Conservation (phyloP, 2,113 vertebrate genomes). For the Shinisaurus crocodilurus region DNA sequence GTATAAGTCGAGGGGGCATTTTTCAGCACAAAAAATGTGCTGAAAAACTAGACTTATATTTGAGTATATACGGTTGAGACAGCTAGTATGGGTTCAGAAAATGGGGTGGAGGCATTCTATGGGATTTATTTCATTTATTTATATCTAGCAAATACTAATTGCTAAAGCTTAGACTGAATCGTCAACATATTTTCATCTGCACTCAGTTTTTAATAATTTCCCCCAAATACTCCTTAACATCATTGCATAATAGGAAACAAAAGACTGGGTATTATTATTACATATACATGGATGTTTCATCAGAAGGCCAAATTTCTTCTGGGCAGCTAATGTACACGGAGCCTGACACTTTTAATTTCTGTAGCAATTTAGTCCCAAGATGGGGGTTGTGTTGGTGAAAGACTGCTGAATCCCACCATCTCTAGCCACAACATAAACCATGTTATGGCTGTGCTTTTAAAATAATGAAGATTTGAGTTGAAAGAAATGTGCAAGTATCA, state of each 20-base stretch:
- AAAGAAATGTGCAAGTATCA: slow-evolving; percentile 84
- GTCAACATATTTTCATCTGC: slow-evolving; percentile 71
- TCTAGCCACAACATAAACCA: slow-evolving; percentile 54
- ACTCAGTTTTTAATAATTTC: slow-evolving; percentile 71
- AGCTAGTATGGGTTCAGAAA: neutral
- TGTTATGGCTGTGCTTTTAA: slow-evolving; percentile 66
- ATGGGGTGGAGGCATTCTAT: slow-evolving; percentile 9
- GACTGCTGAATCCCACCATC: slow-evolving; percentile 70
- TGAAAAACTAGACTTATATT: too few relatives aligned
- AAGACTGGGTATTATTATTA: slow-evolving; percentile 75
- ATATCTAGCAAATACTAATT: slow-evolving; percentile 74
- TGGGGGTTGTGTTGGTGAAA: slow-evolving; percentile 66
- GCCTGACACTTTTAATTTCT: slow-evolving; percentile 77
- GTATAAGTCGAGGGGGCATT: too few relatives aligned
- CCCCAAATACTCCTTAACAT: slow-evolving; percentile 75
- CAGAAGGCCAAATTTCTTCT: slow-evolving; percentile 71
- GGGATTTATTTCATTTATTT: slow-evolving; percentile 63
- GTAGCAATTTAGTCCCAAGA: slow-evolving; percentile 71
- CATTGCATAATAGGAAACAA: slow-evolving; percentile 76
- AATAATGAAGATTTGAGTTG: slow-evolving; percentile 82
- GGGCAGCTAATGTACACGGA: slow-evolving; percentile 67
- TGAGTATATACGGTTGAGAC: too few relatives aligned
- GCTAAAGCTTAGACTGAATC: slow-evolving; percentile 72
- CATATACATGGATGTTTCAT: slow-evolving; percentile 74
- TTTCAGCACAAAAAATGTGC: too few relatives aligned